A percentile compares a stretch with the other conserved stretches of the same genome.
These are phyloP conservation scores for Drosophila affinis DNA, from an alignment of 2,888 invertebrate species.

Conservation along the genomic window DNA sequence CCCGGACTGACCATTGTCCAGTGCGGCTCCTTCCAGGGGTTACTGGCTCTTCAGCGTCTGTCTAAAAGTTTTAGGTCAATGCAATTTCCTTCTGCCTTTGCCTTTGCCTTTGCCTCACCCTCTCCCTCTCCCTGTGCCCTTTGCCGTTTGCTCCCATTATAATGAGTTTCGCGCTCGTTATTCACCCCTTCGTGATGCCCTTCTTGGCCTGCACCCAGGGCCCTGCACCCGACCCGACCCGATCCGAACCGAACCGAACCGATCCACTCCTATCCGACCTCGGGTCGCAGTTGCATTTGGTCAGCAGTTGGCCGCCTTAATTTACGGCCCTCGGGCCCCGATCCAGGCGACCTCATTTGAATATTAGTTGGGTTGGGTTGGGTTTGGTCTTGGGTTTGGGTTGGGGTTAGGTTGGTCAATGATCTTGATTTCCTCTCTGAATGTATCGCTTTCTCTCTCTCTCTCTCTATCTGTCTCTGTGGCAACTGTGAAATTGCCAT, in stretches of 20 bases:
- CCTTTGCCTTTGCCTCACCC: not conserved
- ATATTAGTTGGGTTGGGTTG: constrained; percentile 73
- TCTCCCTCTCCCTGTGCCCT: constrained; percentile 11
- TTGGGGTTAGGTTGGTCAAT: constrained; percentile 54
- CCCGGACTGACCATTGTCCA: constrained; percentile 14
- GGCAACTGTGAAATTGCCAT: constrained; percentile 39
- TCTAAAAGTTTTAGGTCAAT: not conserved
- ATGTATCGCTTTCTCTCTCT: constrained; percentile 7
- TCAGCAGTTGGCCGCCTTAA: constrained; percentile 42
- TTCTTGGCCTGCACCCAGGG: not conserved
- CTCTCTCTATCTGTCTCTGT: not conserved
- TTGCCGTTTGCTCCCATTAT: constrained; percentile 38
- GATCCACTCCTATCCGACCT: not conserved
- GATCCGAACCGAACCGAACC: not conserved
- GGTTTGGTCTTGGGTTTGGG: not conserved
- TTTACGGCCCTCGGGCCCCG: constrained; percentile 53
- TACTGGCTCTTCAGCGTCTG: not conserved
- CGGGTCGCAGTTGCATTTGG: constrained; percentile 37
- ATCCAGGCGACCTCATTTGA: constrained; percentile 78
- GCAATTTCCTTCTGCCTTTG: not conserved
- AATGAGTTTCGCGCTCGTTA: constrained; percentile 41
- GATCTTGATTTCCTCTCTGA: constrained; percentile 25
- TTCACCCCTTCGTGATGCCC: constrained; percentile 22
- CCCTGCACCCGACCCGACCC: not conserved
- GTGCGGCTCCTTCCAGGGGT: constrained; percentile 12